Evolutionary conservation across 2,888 invertebrate species (phyloP).

Genomic region (Idaea biselata): DNA sequence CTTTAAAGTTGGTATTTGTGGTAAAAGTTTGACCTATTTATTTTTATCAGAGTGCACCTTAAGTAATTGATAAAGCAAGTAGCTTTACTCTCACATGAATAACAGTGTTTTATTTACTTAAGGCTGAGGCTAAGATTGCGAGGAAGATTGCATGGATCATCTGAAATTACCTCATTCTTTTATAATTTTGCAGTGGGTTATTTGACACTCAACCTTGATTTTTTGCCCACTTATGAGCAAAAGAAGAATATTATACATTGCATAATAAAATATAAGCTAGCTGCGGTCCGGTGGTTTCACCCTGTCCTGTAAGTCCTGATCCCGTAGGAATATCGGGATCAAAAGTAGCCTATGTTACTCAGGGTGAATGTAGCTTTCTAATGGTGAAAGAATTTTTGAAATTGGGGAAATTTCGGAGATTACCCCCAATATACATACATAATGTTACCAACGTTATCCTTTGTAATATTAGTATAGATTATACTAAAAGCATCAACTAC

Average conservation of each 20-base stretch:
- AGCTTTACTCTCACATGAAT: neutral
- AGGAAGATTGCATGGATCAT: neutral
- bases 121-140: neutral
- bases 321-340: too few relatives aligned
- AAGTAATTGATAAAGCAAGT: neutral
- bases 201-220: constrained; percentile 63
- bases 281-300: too few relatives aligned
- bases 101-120: neutral
- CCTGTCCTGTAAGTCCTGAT: too few relatives aligned
- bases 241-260: constrained; percentile 10
- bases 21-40: neutral
- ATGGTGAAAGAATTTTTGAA: too few relatives aligned
- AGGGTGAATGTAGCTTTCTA: too few relatives aligned
- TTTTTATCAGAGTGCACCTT: neutral
- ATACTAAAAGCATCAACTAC: too few relatives aligned
- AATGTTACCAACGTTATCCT: too few relatives aligned
- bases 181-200: constrained; percentile 45
- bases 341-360: too few relatives aligned
- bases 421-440: too few relatives aligned
- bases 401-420: too few relatives aligned
- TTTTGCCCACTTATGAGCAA: neutral
- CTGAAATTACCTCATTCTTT: neutral
- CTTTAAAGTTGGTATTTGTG: too few relatives aligned
- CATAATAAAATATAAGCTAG: constrained; percentile 20
- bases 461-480: too few relatives aligned